Percentiles rank a stretch among this genome's conserved stretches.
Evolutionary conservation across 1,140 invertebrate species (phyloP).

Genomic region (Cydia strobilella): DNA sequence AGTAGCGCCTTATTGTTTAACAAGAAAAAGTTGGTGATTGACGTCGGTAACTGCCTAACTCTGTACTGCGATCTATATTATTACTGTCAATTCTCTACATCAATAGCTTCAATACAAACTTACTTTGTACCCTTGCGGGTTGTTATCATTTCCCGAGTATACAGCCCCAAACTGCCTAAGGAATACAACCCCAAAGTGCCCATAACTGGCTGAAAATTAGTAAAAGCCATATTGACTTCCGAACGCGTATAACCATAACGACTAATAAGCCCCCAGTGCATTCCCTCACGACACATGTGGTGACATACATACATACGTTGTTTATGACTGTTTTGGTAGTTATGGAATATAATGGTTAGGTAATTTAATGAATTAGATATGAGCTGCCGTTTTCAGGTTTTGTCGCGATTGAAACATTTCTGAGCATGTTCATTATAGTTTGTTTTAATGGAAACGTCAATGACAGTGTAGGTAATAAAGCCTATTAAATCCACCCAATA

Average conservation of each 20-base stretch:
- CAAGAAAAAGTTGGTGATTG: too few relatives aligned
- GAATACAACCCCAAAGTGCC: constrained; percentile 5
- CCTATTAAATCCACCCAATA: too few relatives aligned
- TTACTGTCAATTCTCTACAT: neutral
- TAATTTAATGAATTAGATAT: constrained; percentile 31
- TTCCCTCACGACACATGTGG: constrained; percentile 11
- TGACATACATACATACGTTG: neutral
- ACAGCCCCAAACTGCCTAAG: neutral
- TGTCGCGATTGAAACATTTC: neutral
- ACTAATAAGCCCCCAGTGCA: constrained; percentile 8
- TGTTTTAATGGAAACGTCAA: neutral
- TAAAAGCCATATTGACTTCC: constrained; percentile 16
- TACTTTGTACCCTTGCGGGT: neutral
- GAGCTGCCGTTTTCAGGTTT: neutral
- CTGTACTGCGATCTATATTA: neutral
- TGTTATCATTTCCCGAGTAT: too few relatives aligned
- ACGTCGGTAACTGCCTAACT: too few relatives aligned
- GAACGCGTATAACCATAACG: neutral
- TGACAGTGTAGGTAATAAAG: constrained; percentile 20
- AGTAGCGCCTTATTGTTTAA: too few relatives aligned
- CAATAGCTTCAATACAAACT: neutral
- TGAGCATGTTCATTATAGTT: too few relatives aligned
- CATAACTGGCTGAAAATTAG: constrained; percentile 16
- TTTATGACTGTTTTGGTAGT: constrained; percentile 16
- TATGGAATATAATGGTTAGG: constrained; percentile 47